phyloP scores from a whole-genome alignment of 2,113 vertebrate genomes.

The Sturnira hondurensis region DNA sequence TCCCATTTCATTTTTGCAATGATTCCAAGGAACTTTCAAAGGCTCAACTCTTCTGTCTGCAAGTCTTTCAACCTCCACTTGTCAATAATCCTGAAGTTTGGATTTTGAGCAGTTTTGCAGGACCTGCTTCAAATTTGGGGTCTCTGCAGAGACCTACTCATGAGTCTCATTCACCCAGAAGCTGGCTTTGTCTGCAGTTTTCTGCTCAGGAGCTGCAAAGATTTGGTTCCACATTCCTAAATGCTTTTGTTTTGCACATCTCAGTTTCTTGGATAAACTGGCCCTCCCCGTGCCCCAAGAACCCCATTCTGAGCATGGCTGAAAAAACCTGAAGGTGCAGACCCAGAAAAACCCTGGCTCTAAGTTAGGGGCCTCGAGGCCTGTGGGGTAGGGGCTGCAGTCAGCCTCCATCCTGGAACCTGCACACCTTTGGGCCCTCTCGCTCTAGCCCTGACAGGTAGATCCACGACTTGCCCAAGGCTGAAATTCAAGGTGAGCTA shows the following conservation, averaged over 20 bases:
- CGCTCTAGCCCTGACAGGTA: not conserved
- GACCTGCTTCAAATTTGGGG: slow-evolving; percentile 85
- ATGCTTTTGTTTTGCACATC: slow-evolving; percentile 88
- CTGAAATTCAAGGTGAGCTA: not conserved
- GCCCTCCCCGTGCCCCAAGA: not conserved
- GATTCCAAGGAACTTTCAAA: slow-evolving; percentile 87
- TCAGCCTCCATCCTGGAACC: not conserved
- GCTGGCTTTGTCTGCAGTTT: slow-evolving; percentile 88
- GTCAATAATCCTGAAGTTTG: no score
- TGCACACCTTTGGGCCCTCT: not conserved
- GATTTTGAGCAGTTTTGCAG: slow-evolving; percentile 88
- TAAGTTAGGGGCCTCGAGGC: not conserved
- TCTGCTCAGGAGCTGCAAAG: slow-evolving; percentile 85
- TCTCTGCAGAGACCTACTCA: slow-evolving; percentile 86
- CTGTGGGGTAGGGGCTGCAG: no score
- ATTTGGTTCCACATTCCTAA: slow-evolving; percentile 90
- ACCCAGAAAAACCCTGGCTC: not conserved
- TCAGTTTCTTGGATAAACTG: not conserved
- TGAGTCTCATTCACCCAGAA: slow-evolving; percentile 84
- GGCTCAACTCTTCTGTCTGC: slow-evolving; percentile 91
- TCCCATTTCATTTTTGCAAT: slow-evolving; percentile 89
- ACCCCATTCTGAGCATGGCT: not conserved
- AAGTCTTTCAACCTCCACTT: slow-evolving; percentile 89
- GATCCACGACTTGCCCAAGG: not conserved
- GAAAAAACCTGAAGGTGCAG: rapidly evolving